Conservation (phyloP, 2,113 vertebrate genomes). For the Ptyas mucosa region DNA sequence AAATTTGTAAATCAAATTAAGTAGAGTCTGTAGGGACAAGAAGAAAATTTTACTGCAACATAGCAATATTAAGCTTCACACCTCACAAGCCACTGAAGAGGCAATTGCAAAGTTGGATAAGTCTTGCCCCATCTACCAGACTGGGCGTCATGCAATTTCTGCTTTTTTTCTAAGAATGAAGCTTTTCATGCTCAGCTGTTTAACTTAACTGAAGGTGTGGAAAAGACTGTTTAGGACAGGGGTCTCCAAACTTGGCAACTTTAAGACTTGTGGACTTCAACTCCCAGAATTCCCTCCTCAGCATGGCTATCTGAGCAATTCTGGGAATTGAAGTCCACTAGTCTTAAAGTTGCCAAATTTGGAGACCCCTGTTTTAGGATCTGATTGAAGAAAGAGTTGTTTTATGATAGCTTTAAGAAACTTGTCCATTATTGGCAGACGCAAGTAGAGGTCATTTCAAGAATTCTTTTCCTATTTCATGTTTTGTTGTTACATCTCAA, state of each 20-base stretch:
- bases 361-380: neutral
- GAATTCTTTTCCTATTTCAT: neutral
- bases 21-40: neutral
- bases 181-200: neutral
- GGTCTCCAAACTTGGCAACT: too few relatives aligned
- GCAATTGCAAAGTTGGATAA: neutral
- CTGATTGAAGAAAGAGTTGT: neutral
- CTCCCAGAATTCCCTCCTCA: neutral
- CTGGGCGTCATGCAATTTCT: neutral
- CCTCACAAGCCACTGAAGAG: neutral
- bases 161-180: neutral
- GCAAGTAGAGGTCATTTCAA: neutral
- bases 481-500: neutral
- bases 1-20: neutral
- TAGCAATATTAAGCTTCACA: neutral
- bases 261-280: neutral
- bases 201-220: neutral
- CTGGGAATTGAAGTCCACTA: too few relatives aligned
- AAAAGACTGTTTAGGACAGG: neutral
- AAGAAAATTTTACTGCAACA: neutral
- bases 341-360: too few relatives aligned
- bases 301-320: neutral
- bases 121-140: neutral
- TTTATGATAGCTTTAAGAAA: neutral
- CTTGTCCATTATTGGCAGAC: neutral